Evolutionary conservation across 2,113 vertebrate genomes (phyloP), one percentile per base, ranked within the genome.

Genomic region (Odocoileus hemionus): DNA sequence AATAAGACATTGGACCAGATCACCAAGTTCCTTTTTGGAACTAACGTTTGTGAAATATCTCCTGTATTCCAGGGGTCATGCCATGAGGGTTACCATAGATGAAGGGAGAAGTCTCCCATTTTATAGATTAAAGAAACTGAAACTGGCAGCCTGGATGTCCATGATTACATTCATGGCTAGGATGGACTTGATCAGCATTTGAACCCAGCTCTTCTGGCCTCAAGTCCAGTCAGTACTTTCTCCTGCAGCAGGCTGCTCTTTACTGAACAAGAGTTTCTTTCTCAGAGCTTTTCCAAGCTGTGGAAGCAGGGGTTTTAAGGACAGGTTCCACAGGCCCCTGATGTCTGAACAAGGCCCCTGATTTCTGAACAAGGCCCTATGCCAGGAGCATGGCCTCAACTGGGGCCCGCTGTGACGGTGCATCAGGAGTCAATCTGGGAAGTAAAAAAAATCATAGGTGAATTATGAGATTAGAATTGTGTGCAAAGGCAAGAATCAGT

Each of bases 371-470:
- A 9, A 33, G 16, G 19, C 13, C n/a, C 88, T 67, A 3, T 0
- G 0, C 26, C 14, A 43, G 47, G 60, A 76, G 30, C 45, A 55
- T 1, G 1, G 12, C 8, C 30, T 13, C 1, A 7, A 52, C 50
- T 91, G 47, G 57, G 78, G 36, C 21, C 25, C 8, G 26, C n/a
- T 79, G 50, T 36, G 43, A 78, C 54, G 17, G 19, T 90, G 19
- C 43, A 86, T 33, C 16, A 23, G n/a, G 45, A 86, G 74, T 47
- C 13, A 76, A 5, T 60, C 28, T 80, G 74, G 70, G 16, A n/a
- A 84, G 45, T 47, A 86, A 60, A 67, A 67, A 61, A 26, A 85
- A 70, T 74, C 30, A 13, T 7, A 1, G 47, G 61, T 45, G 5
- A 67, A 70, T 88, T 86, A 39, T 39, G 47, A 30, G 74, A 61